Base-by-base conservation (phyloP, 2,888 invertebrate species). In the Carterocephalus palaemon region DNA sequence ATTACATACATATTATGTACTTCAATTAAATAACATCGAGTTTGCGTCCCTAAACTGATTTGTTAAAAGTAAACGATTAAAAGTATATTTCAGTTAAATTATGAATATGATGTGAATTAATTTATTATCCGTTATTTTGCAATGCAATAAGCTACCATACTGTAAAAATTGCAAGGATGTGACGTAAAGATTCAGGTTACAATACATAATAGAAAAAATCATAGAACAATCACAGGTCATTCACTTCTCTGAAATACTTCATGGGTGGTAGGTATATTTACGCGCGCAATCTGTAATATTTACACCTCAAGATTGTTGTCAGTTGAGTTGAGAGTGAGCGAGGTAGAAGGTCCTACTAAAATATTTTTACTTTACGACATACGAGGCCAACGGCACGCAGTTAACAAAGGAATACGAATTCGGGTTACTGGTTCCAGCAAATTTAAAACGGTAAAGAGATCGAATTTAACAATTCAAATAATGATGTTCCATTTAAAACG, bases 321-420 rank as follows among this genome's bases (percentile, higher is more conserved):
- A 66, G 67, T 59, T 55, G 59, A 62, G 57, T 65, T 55, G 59
- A 62, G 57, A 65, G 60, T 45, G 49, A 53, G 47, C 61, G 64
- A 67, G 63, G n/a, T n/a, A n/a, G n/a, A n/a, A n/a, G n/a, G 65
- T 65, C 62, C 70, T 59, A 73, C 71, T 74, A 75, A 78, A 70
- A 70, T 71, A 72, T 59, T 62, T 58, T 62, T 64, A 66, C 59
- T 62, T 67, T 69, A 70, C 70, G 72, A 73, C 67, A 67, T 63
- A 54, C 40, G 72, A 63, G 77, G 71, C 68, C 75, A 76, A 64
- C 62, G 75, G 58, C 73, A 67, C 54, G 52, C 51, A 53, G 49
- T 26, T 53, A 69, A 77, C 72, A 75, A 75, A 72, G 72, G 8
- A 70, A 61, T 54, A 50, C 57, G 48, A 59, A 75, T 69, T 67